Evolutionary conservation across 2,113 vertebrate species (phyloP).

Genomic region (Thryonomys swinderianus): DNA sequence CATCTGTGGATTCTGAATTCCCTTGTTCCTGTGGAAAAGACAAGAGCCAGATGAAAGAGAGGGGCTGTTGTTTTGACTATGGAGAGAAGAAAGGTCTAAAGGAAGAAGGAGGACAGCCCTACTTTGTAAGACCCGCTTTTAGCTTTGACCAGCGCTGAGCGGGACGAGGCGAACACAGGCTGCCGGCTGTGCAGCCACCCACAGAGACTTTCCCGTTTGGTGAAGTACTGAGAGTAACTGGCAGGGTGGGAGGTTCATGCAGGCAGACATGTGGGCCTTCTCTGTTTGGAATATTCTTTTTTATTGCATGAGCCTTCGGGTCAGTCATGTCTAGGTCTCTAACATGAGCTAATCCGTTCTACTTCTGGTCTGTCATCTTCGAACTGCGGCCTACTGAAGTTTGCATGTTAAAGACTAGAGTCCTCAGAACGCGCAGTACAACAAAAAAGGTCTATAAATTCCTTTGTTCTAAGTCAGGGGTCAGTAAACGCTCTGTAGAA

Average conservation of each 20-base stretch:
- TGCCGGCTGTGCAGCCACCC: neutral
- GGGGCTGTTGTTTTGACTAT: constrained; percentile 85
- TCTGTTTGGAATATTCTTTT: neutral
- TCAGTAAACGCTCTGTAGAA: constrained; percentile 13
- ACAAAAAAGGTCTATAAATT: neutral
- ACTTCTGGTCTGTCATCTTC: neutral
- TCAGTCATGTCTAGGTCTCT: neutral
- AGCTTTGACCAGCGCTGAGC: constrained; percentile 81
- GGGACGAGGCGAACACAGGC: neutral
- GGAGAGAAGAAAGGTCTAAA: constrained; percentile 74
- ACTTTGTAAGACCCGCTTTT: constrained; percentile 71
- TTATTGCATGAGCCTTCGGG: neutral
- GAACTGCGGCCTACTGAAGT: neutral
- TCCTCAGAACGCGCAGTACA: neutral
- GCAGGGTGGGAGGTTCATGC: neutral
- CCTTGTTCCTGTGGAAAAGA: constrained; percentile 79
- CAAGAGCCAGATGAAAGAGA: constrained; percentile 82
- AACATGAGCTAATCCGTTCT: neutral
- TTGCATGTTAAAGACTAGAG: neutral
- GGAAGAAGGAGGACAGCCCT: constrained; percentile 65
- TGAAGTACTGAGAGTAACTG: neutral
- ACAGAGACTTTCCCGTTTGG: neutral
- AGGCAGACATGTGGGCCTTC: neutral
- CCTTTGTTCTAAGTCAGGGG: constrained; percentile 1
- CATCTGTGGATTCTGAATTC: constrained; percentile 82